Conservation (phyloP, 2,113 vertebrate species). For the Elaphurus davidianus region DNA sequence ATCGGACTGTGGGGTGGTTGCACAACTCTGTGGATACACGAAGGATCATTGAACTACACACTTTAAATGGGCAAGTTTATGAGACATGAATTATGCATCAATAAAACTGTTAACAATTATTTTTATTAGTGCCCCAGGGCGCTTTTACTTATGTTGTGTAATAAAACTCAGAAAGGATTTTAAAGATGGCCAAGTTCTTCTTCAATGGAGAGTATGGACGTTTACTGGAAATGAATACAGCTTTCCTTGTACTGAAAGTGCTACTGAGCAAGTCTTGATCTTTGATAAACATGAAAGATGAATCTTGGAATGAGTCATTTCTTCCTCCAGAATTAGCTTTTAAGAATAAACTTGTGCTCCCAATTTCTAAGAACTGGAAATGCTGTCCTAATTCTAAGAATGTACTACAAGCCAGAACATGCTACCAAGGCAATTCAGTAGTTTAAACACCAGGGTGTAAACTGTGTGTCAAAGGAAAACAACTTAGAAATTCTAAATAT, state of each 20-base stretch:
- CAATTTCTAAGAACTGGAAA: background rate
- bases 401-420: background rate
- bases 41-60: background rate
- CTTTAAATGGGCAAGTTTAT: background rate
- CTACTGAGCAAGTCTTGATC: background rate
- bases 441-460: background rate
- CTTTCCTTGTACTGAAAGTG: background rate
- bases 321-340: background rate
- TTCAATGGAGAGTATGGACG: background rate
- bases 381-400: background rate
- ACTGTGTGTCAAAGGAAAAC: background rate
- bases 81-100: background rate
- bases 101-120: background rate
- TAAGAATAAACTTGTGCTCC: background rate
- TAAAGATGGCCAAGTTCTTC: background rate
- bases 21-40: background rate
- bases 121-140: background rate
- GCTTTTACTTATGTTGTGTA: background rate
- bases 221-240: background rate
- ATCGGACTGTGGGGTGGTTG: background rate
- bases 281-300: background rate
- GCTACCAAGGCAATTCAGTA: background rate
- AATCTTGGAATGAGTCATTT: background rate
- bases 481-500: background rate
- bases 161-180: background rate